Percentiles rank a stretch among this genome's conserved stretches.
phyloP scores from a whole-genome alignment of 1,140 invertebrate genomes.

The Carposina sasakii region DNA sequence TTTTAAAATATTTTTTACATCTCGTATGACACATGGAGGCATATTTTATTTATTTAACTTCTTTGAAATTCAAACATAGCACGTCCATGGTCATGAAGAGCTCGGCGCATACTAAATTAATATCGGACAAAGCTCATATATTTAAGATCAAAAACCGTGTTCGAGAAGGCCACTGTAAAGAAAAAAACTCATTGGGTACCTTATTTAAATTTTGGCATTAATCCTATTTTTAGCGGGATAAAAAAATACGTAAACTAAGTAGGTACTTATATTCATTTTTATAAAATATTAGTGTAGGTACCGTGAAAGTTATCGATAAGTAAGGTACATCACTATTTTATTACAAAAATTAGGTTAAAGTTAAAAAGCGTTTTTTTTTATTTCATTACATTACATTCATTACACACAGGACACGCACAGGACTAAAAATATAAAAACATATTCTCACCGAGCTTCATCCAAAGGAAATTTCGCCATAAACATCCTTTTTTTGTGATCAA shows the following conservation, averaged over 20 bases:
- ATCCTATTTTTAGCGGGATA: background rate
- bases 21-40: too few relatives aligned
- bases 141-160: background rate
- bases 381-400: background rate
- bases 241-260: background rate
- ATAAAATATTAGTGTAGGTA: background rate
- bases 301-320: background rate
- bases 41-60: too few relatives aligned
- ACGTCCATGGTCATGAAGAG: too few relatives aligned
- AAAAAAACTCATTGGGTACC: background rate
- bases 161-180: background rate
- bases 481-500: background rate
- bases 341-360: background rate
- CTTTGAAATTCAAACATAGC: too few relatives aligned
- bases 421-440: background rate
- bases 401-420: too few relatives aligned
- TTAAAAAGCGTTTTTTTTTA: background rate
- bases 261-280: too few relatives aligned
- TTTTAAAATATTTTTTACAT: too few relatives aligned
- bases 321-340: constrained; percentile 1
- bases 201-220: background rate
- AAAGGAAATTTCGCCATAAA: constrained; percentile 11
- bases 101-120: too few relatives aligned
- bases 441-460: constrained; percentile 6
- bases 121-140: background rate